Percentiles rank a stretch among this genome's conserved stretches.
Conservation (phyloP, 1,140 invertebrate species). For the Drosophila orosa region DNA sequence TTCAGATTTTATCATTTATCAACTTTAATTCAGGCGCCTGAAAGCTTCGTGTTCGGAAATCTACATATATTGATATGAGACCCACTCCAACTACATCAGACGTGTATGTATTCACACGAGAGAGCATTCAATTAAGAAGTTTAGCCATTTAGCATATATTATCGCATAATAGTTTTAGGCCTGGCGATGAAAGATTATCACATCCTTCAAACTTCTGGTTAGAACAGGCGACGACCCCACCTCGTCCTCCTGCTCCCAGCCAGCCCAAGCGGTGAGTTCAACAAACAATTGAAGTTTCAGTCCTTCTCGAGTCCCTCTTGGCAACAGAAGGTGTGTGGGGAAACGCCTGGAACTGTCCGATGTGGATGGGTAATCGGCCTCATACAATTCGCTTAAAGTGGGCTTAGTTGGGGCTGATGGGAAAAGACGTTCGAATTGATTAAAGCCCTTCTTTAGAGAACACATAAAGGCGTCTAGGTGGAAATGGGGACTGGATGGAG, state of each 20-base stretch:
- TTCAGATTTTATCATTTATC: background rate
- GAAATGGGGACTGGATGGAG: constrained; percentile 45
- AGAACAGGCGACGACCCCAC: constrained; percentile 14
- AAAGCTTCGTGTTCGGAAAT: background rate
- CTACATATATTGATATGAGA: background rate
- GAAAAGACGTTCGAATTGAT: constrained; percentile 78
- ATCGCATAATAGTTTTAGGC: constrained; percentile 45
- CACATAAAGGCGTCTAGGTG: constrained; percentile 81
- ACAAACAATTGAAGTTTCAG: constrained; percentile 50
- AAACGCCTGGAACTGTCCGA: constrained; percentile 46
- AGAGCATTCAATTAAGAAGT: constrained; percentile 39
- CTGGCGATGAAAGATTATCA: constrained; percentile 46
- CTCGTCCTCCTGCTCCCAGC: background rate
- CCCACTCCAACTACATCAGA: background rate
- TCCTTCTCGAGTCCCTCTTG: constrained; percentile 84
- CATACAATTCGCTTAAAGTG: constrained; percentile 81
- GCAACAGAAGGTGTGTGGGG: constrained; percentile 85
- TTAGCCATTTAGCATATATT: constrained; percentile 64
- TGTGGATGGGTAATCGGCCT: constrained; percentile 36
- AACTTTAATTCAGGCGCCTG: background rate
- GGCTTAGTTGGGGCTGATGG: constrained; percentile 66
- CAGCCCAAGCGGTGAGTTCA: constrained; percentile 27
- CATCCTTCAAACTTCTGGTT: constrained; percentile 29
- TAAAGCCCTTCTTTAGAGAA: constrained; percentile 69
- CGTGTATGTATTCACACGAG: background rate